Conservation (phyloP, 2,888 invertebrate genomes). For the Pantelozetes paolii region DNA sequence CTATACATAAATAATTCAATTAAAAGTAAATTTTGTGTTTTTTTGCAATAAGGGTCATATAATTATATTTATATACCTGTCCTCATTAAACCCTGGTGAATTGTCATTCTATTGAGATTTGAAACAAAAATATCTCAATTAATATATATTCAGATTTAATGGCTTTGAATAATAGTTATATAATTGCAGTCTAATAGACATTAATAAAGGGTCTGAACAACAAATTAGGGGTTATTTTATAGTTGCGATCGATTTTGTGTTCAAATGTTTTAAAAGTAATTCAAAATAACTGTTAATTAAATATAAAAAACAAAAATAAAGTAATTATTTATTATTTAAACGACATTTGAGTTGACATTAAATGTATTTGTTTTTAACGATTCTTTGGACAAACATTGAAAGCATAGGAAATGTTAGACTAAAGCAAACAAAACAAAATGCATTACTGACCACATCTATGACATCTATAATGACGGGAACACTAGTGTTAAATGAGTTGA, state of each 20-base stretch:
- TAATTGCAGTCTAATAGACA: neutral
- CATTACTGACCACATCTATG: conserved; percentile 45
- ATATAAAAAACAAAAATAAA: neutral
- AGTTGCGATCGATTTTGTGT: neutral
- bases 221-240: neutral
- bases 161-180: too few species aligned
- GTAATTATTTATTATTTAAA: neutral
- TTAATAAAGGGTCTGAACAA: neutral
- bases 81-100: conserved; percentile 34
- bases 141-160: conserved; percentile 12
- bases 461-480: conserved; percentile 48
- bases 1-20: neutral
- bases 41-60: neutral
- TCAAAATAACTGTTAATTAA: neutral
- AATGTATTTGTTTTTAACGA: too few species aligned
- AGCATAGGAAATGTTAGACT: too few species aligned
- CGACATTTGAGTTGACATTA: too few species aligned
- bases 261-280: too few species aligned
- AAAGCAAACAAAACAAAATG: too few species aligned
- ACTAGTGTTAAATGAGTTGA: conserved; percentile 48
- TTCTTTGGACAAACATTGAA: too few species aligned
- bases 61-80: conserved; percentile 16
- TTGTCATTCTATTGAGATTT: conserved; percentile 20
- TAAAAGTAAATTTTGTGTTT: neutral
- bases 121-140: conserved; percentile 9